Evolutionary conservation across 92 coral and sea anemone genomes (phyloP), one percentile per base, ranked within the genome.

Genomic region (Palythoa grandis): DNA sequence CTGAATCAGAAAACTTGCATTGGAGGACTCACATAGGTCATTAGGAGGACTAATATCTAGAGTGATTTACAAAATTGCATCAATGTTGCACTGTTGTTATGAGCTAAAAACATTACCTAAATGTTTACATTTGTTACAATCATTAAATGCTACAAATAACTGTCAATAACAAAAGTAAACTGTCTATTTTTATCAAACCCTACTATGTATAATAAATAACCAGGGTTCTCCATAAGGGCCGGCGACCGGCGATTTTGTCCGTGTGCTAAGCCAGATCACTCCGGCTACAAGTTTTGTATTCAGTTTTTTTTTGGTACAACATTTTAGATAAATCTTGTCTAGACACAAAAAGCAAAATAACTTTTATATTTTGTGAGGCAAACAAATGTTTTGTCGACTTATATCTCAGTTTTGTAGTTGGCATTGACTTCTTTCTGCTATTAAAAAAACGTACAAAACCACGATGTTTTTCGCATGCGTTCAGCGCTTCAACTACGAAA

Each of bases 221-320:
- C n/a, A 72, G 77, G 77, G 77, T 72, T 72, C 22, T 72, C 52
- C n/a, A 72, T 43, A 72, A 39, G 77, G 23, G 77, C 77, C 77
- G 12, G 53, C 77, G 53, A 72, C 77, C 52, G 29, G 52, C 77
- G 52, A 72, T 72, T 72, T 72, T 72, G 23, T 72, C 77, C 77
- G 4, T 72, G 52, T 15, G 38, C 54, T 72, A 72, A 72, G 19
- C 53, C 77, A 38, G 77, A 72, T 39, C 53, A 72, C 52, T 1
- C 70, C 29, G 70, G 70, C 70, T 65, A 65, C 70, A 65, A 65
- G 24, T 65, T 65, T 65, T 19, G 24, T 22, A 65, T 65, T 19
- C 70, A 54, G 61, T 54, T 43, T 0, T 43, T 43, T 43, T 57
- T 57, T 57, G 19, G 65, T 57, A 57, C 65, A 57, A 57, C 65